Conservation (phyloP, 2,113 vertebrate genomes). For the Chaetodon auriga region DNA sequence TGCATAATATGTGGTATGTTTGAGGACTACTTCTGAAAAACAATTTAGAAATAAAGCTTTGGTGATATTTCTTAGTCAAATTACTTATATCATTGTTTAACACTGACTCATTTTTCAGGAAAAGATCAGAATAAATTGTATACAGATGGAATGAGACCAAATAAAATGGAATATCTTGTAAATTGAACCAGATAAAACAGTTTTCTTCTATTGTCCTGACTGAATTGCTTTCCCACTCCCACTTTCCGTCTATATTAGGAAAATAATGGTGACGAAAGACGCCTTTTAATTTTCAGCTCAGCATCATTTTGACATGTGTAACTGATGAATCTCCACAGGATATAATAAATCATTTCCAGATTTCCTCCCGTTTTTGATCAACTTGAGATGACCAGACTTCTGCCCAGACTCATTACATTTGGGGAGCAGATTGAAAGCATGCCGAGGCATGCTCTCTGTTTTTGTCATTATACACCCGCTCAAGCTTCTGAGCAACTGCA, state of each 20-base stretch:
- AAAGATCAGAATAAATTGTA: constrained; percentile 1
- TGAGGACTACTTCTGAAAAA: not conserved
- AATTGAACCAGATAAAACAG: constrained; percentile 26
- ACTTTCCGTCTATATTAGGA: constrained; percentile 56
- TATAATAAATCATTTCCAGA: constrained; percentile 81
- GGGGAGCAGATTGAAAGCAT: constrained; percentile 76
- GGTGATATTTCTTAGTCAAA: constrained; percentile 5
- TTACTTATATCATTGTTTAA: not conserved
- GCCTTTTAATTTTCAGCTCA: constrained; percentile 81
- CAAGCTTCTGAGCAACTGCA: constrained; percentile 62
- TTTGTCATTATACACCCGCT: constrained; percentile 67
- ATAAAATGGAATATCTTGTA: constrained; percentile 20
- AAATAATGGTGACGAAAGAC: constrained; percentile 70
- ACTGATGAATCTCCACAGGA: constrained; percentile 80
- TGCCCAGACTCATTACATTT: constrained; percentile 71
- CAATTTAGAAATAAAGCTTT: not conserved
- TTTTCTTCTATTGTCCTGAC: constrained; percentile 31
- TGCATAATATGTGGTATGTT: not conserved
- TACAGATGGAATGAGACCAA: constrained; percentile 24
- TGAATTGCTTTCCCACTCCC: constrained; percentile 36
- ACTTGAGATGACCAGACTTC: constrained; percentile 68
- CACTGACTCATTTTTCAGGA: not conserved
- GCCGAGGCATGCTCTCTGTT: constrained; percentile 73
- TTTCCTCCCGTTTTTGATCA: constrained; percentile 75
- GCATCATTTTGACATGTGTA: constrained; percentile 78